A percentile compares a stretch with the other conserved stretches of the same genome.
phyloP scores from a whole-genome alignment of 2,113 vertebrate genomes.

The Tupaia chinensis region DNA sequence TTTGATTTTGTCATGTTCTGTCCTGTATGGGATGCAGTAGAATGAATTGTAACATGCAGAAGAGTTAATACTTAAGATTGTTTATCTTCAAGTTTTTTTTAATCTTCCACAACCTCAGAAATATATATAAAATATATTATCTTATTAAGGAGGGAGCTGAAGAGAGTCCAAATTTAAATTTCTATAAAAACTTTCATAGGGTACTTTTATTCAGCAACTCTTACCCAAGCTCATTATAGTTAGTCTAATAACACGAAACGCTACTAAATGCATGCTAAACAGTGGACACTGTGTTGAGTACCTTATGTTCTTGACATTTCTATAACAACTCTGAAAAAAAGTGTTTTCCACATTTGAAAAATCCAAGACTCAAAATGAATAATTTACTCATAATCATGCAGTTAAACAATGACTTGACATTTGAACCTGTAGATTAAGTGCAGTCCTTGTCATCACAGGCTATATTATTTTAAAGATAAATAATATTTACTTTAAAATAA shows the following conservation, averaged over 20 bases:
- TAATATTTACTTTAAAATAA: not conserved
- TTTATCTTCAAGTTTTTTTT: not conserved
- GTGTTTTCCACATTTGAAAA: not conserved
- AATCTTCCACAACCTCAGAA: not conserved
- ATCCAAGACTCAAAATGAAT: not conserved
- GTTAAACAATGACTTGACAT: not conserved
- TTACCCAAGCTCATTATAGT: not conserved
- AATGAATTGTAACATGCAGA: not conserved
- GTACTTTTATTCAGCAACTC: not conserved
- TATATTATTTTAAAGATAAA: not conserved
- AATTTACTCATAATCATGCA: not conserved
- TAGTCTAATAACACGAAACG: not conserved
- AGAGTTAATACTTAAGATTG: not conserved
- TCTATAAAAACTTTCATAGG: not conserved
- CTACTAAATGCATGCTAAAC: not conserved
- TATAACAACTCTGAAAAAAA: not conserved
- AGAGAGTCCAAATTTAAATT: not conserved
- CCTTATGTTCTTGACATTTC: not conserved
- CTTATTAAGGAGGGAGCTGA: not conserved
- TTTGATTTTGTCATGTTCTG: not conserved
- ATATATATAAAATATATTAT: not conserved
- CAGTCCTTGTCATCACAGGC: not conserved
- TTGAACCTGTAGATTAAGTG: not conserved
- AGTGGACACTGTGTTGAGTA: not conserved
- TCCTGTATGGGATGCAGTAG: not conserved